Evolutionary conservation across 37 sponge, comb jelly and placozoan genomes (phyloP).

Genomic region (Corticium candelabrum): DNA sequence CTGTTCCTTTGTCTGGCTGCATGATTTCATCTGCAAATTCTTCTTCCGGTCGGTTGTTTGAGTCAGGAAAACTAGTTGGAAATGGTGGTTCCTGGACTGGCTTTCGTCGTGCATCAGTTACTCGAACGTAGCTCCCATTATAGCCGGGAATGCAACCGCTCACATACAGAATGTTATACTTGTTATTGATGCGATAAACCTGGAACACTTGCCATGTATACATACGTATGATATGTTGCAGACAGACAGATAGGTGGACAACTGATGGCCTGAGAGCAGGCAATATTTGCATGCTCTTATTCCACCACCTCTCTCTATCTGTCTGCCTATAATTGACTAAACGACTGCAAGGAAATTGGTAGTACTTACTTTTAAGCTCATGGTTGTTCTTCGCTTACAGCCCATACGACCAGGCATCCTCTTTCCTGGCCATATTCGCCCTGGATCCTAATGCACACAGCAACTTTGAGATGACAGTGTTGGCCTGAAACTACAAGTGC

Average conservation of each 20-base stretch:
- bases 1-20: constrained; percentile 13
- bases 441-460: constrained; percentile 54
- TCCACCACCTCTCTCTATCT: no score
- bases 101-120: constrained; percentile 52
- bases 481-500: no score
- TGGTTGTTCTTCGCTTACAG: constrained; percentile 41
- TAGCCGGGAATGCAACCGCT: constrained; percentile 70
- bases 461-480: no score
- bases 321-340: no score
- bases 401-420: constrained; percentile 93
- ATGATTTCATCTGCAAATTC: constrained; percentile 46
- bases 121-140: constrained; percentile 29
- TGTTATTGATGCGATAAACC: constrained; percentile 67
- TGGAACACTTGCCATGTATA: constrained; percentile 5
- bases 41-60: constrained; percentile 27
- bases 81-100: constrained; percentile 47
- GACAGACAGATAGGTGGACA: no score
- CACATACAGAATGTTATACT: constrained; percentile 69
- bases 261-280: no score
- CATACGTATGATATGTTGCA: not conserved
- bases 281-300: no score
- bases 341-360: no score
- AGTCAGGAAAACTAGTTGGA: constrained; percentile 37
- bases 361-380: constrained; percentile 43
- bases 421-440: constrained; percentile 84